Base-by-base conservation (phyloP, 1,140 invertebrate species). In the Cyphomyrmex costatus region DNA sequence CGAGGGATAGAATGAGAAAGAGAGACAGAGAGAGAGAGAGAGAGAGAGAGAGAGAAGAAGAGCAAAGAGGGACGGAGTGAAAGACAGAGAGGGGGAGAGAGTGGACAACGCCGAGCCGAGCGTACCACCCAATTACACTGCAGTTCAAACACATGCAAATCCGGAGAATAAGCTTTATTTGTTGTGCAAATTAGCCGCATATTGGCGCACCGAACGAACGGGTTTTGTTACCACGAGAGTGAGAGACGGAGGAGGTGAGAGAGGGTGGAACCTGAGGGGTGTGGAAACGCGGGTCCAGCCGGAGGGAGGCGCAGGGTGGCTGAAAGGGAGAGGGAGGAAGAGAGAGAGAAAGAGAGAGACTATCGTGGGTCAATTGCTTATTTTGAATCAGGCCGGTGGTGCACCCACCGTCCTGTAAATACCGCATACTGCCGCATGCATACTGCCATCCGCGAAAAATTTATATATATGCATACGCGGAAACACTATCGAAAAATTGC, bases 121-220 rank as follows among this genome's bases (percentile, higher is more conserved):
- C 90, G 91, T 93, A 93, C 91, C 92, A 95, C 92, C 94, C 94
- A 95, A 95, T 95, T 95, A 95, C 94, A 95, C 93, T 92, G 93
- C 92, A 94, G 94, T 95, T 95, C 94, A 95, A 95, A 95, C 94
- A 95, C 94, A 95, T 95, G 95, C 95, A 95, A 95, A 95, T 95
- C 94, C 92, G 88, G 89, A 92, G 94, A 94, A 95, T 95, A 94
- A 95, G 94, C 94, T 95, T 95, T 95, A 95, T 95, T 95, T 95
- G 95, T 95, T 95, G 94, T 95, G 94, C 94, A 95, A 95, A 95
- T 95, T 94, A 95, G 94, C 93, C 93, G 92, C 93, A 95, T 95
- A 95, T 95, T 95, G 94, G 93, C 91, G 83, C 90, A 93, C 90
- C 92, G 91, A 93, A 93, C 92, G 92, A 93, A 93, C 92, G 91